Evolutionary conservation across 2,888 invertebrate species (phyloP).

Genomic region (Abrostola tripartita): DNA sequence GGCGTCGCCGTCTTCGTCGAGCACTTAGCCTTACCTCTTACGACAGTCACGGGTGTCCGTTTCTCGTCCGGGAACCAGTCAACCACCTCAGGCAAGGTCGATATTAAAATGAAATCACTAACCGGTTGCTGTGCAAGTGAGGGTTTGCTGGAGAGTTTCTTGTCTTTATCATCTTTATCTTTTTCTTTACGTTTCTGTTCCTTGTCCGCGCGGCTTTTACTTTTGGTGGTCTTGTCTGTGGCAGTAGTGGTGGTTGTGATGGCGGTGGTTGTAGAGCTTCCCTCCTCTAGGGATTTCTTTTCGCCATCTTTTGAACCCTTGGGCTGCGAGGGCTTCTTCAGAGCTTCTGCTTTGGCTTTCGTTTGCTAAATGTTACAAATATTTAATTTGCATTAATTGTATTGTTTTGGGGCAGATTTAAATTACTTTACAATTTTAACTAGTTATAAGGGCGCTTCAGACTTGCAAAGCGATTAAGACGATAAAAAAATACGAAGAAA

Average conservation of each 20-base stretch:
- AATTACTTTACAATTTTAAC: background rate
- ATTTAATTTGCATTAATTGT: background rate
- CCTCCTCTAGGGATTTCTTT: constrained; percentile 72
- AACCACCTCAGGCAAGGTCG: background rate
- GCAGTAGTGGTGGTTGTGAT: constrained; percentile 58
- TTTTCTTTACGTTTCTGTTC: constrained; percentile 62
- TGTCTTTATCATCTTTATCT: constrained; percentile 61
- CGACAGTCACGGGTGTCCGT: background rate
- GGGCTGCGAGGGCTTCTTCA: constrained; percentile 83
- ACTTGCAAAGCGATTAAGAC: too few relatives aligned
- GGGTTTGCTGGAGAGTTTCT: constrained; percentile 65
- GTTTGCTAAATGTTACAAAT: constrained; percentile 68
- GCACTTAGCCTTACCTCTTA: constrained; percentile 9
- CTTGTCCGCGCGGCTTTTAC: constrained; percentile 57
- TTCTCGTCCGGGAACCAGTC: constrained; percentile 2
- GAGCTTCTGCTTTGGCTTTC: constrained; percentile 89
- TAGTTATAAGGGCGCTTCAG: too few relatives aligned
- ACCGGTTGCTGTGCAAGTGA: constrained; percentile 64
- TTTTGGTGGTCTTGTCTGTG: constrained; percentile 68
- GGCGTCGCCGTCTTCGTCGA: background rate
- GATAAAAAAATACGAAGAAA: too few relatives aligned
- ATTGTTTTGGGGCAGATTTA: background rate
- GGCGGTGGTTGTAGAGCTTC: constrained; percentile 54
- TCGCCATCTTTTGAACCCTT: constrained; percentile 73
- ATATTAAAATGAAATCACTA: constrained; percentile 32